Evolutionary conservation across 2,888 invertebrate species (phyloP).

Genomic region (Antheraea yamamai): DNA sequence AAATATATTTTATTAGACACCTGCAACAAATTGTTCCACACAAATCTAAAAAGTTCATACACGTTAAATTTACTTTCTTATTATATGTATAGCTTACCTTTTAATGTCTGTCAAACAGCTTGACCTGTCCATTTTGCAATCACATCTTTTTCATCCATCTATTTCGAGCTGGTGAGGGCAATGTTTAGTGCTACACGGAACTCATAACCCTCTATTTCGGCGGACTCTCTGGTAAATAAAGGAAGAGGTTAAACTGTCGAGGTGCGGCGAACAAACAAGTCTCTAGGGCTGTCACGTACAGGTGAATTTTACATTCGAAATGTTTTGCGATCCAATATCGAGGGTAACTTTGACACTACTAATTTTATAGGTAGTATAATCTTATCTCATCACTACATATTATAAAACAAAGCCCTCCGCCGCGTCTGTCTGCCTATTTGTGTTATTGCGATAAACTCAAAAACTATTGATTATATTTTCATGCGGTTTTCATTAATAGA

Average conservation of each 20-base stretch:
- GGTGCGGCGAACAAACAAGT: constrained; percentile 57
- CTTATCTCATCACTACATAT: too few relatives aligned
- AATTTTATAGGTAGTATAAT: too few relatives aligned
- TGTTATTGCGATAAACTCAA: too few relatives aligned
- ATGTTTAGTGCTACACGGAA: constrained; percentile 2
- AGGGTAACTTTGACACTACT: neutral
- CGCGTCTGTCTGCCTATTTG: too few relatives aligned
- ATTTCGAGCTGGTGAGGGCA: neutral
- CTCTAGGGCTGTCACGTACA: constrained; percentile 40
- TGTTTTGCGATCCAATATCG: neutral
- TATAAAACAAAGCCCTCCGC: too few relatives aligned
- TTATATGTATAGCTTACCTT: too few relatives aligned
- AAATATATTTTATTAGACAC: too few relatives aligned
- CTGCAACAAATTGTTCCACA: too few relatives aligned
- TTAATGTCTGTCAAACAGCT: neutral
- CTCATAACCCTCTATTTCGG: constrained; percentile 8
- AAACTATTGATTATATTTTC: too few relatives aligned
- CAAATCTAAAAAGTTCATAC: too few relatives aligned
- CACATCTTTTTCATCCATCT: neutral
- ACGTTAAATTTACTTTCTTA: too few relatives aligned
- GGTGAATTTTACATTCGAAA: neutral
- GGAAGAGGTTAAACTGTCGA: constrained; percentile 67
- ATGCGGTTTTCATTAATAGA: too few relatives aligned
- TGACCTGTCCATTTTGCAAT: neutral
- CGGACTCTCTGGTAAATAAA: constrained; percentile 62